These are phyloP conservation scores for Polyodon spathula DNA, from an alignment of 2,113 vertebrate species.

Conservation along the genomic window DNA sequence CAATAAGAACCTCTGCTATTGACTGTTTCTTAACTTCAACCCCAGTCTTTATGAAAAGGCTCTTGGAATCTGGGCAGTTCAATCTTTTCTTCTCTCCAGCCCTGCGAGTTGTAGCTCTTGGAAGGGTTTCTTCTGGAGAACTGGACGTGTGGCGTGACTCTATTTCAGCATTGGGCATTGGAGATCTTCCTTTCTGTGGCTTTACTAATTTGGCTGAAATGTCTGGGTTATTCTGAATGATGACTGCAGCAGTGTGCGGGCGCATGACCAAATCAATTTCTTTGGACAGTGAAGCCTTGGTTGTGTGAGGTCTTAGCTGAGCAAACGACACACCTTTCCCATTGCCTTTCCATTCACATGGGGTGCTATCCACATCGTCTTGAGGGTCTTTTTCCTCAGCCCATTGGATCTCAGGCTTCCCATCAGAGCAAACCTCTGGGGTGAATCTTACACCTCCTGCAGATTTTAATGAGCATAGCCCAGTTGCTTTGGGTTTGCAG, in stretches of 20 bases:
- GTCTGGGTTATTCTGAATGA: neutral
- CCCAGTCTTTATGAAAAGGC: neutral
- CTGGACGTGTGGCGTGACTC: neutral
- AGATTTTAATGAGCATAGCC: neutral
- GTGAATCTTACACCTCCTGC: neutral
- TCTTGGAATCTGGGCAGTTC: neutral
- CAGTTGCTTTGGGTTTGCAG: neutral
- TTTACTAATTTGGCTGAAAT: neutral
- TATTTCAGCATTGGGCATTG: neutral
- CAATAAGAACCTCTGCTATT: neutral
- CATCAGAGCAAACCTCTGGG: neutral
- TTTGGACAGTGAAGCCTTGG: neutral
- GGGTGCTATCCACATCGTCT: neutral
- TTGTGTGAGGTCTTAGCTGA: neutral
- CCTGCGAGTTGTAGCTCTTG: neutral
- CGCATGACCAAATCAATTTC: neutral
- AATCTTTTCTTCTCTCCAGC: neutral
- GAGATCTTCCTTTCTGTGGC: neutral
- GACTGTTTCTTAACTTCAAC: neutral
- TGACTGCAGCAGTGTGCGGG: neutral
- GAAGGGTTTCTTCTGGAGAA: neutral
- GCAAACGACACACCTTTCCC: neutral
- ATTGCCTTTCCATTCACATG: neutral
- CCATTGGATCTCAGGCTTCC: neutral
- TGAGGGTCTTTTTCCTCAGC: neutral